Base-by-base conservation (phyloP, 2,113 vertebrate species). In the Larimichthys polyactis region DNA sequence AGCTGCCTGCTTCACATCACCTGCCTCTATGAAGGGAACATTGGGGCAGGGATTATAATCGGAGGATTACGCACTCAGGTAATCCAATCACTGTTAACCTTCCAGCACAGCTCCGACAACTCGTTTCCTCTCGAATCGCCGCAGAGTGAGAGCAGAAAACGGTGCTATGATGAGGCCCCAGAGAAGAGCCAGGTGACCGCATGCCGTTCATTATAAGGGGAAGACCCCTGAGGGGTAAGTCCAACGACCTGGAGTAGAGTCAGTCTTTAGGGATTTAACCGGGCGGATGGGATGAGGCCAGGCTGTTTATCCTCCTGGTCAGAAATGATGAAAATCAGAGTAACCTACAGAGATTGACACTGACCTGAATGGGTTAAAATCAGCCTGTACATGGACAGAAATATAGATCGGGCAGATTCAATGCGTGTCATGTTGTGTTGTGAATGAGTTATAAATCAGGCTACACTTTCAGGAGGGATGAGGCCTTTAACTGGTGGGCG, bases 11-110 rank as follows among this genome's bases (percentile, higher is more conserved):
- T n/a, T n/a, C n/a, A n/a, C 24, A 24, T 89, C 69, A 87, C 79
- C 84, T 90, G 71, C 55, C 63, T 77, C 62, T 68, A 62, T 32
- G 70, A 92, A 90, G 94, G 92, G 95, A 93, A 96, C 95, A 95
- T 95, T 94, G 94, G 93, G 88, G 62, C 82, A 79, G 93, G 92
- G 96, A 97, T 98, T 98, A 97, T 96, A 96, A 96, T 97, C 94
- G 92, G 94, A 94, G 92, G 95, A 95, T 97, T 96, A 96, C 93
- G 95, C 65, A 10, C 84, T 54, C 95, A 96, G 94, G 97, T 97
- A 98, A 99, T 97, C 95, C 95, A 91, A 95, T 97, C 96, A 95
- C 93, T 92, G 84, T 82, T 90, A 94, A 91, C 91, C 88, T 91
- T 91, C 90, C 90, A 91, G 84, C 82, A 69, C 72, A 70, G 83